Percentiles rank a stretch among this genome's conserved stretches.
Conservation (phyloP, 2,888 invertebrate genomes). For the Rhagonycha lutea region DNA sequence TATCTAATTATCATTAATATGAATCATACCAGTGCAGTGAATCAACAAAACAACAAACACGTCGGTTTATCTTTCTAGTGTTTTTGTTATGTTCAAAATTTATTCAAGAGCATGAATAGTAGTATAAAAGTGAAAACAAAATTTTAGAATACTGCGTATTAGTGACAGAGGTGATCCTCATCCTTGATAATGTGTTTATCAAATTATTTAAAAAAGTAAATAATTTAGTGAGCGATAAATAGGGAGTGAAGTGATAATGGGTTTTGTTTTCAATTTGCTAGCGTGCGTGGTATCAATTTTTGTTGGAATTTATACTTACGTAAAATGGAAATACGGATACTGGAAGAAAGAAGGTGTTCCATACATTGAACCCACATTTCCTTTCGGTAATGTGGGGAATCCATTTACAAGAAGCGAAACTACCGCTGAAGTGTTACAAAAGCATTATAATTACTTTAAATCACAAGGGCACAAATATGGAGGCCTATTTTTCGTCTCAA, state of each 20-base stretch:
- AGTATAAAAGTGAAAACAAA: too few relatives aligned
- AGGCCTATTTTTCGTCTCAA: slow-evolving; percentile 20
- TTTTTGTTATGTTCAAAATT: too few relatives aligned
- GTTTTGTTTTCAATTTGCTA: background rate
- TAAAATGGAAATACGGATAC: slow-evolving; percentile 23
- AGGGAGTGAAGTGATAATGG: background rate
- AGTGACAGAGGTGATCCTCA: too few relatives aligned
- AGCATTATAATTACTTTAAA: slow-evolving; percentile 21
- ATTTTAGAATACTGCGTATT: too few relatives aligned
- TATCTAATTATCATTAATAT: too few relatives aligned
- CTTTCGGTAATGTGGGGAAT: slow-evolving; percentile 35
- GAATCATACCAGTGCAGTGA: too few relatives aligned
- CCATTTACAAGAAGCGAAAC: slow-evolving; percentile 14
- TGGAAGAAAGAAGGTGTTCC: slow-evolving; percentile 28
- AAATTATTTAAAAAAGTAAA: too few relatives aligned
- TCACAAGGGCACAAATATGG: slow-evolving; percentile 20
- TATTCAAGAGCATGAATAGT: too few relatives aligned
- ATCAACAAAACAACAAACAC: too few relatives aligned
- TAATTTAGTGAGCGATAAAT: too few relatives aligned
- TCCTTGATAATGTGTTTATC: too few relatives aligned
- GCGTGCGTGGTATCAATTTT: background rate
- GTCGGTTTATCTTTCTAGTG: too few relatives aligned
- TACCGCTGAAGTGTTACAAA: slow-evolving; percentile 12
- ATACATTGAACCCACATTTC: slow-evolving; percentile 32
- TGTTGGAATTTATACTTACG: background rate